These are phyloP conservation scores for Petroica traversi DNA, from an alignment of 2,113 vertebrate species.

Conservation along the genomic window DNA sequence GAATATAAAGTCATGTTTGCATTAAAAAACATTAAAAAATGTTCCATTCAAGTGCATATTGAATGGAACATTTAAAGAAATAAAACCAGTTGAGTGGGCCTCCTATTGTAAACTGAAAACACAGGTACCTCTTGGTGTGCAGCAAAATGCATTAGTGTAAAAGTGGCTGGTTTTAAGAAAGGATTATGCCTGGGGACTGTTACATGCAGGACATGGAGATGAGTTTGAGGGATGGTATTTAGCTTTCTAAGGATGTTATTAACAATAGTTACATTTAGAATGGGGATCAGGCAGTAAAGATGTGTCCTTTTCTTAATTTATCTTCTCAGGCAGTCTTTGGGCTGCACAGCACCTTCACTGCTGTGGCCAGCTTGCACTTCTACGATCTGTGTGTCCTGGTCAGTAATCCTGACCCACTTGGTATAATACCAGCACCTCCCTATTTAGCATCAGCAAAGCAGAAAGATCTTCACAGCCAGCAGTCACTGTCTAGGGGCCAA, in stretches of 20 bases:
- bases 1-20: not conserved
- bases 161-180: not conserved
- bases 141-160: not conserved
- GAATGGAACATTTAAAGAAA: not conserved
- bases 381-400: not conserved
- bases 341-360: not conserved
- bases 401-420: not conserved
- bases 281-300: not conserved
- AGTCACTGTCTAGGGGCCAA: not conserved
- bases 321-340: not conserved
- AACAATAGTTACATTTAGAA: not conserved
- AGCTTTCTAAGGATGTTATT: not conserved
- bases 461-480: not conserved
- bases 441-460: not conserved
- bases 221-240: not conserved
- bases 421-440: not conserved
- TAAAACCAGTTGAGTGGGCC: not conserved
- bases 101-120: not conserved
- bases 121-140: not conserved
- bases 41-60: not conserved
- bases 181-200: not conserved
- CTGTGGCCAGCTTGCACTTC: not conserved
- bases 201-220: fast-evolving
- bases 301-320: not conserved
- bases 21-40: not conserved